Conservation (phyloP, 2,888 invertebrate genomes). For the Drosophila robusta region DNA sequence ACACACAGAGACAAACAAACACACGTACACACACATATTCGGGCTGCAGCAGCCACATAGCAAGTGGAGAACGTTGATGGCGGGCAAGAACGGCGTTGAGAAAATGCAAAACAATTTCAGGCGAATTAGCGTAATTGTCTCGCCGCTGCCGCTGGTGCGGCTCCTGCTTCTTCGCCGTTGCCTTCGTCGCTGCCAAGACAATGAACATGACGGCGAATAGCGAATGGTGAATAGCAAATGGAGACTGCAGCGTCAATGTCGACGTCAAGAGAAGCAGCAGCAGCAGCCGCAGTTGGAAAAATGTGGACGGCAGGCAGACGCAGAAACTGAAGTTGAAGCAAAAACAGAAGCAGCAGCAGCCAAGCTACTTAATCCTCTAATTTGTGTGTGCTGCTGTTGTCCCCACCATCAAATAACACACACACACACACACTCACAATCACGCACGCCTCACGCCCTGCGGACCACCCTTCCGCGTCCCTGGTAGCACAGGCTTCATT, state of each 20-base stretch:
- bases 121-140: slow-evolving; percentile 82
- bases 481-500: slow-evolving; percentile 65
- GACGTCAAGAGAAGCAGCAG: slow-evolving; percentile 42
- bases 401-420: slow-evolving; percentile 17
- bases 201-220: slow-evolving; percentile 54
- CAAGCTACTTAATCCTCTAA: slow-evolving; percentile 81
- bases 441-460: slow-evolving; percentile 25
- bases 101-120: slow-evolving; percentile 81
- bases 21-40: slow-evolving; percentile 21
- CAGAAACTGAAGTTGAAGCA: neutral
- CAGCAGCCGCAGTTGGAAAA: slow-evolving; percentile 29
- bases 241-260: slow-evolving; percentile 48
- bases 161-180: slow-evolving; percentile 28
- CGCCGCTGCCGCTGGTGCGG: slow-evolving; percentile 45
- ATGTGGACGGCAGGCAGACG: slow-evolving; percentile 9
- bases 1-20: too few relatives aligned
- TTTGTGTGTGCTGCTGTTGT: slow-evolving; percentile 61
- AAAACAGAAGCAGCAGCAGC: slow-evolving; percentile 43
- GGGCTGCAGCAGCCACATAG: slow-evolving; percentile 41
- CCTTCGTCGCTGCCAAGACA: slow-evolving; percentile 51
- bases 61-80: slow-evolving; percentile 11
- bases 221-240: slow-evolving; percentile 41
- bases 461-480: slow-evolving; percentile 18
- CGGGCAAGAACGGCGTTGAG: slow-evolving; percentile 9
- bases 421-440: slow-evolving; percentile 11